Evolutionary conservation across 1,140 invertebrate species (phyloP), one percentile per base, ranked within the genome.

Genomic region (Leptoteleia sp.): DNA sequence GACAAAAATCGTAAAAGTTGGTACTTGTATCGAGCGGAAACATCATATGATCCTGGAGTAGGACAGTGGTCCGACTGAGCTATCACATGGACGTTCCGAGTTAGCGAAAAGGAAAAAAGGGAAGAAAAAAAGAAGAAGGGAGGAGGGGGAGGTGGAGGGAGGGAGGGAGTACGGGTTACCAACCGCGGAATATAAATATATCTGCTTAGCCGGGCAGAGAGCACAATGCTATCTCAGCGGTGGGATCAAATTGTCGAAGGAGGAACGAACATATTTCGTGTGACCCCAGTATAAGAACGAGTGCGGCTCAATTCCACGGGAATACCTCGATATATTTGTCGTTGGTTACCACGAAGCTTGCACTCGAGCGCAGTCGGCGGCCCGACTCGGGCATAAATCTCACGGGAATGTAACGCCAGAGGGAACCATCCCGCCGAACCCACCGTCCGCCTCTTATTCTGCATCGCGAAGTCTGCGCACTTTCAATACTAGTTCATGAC

Each of bases 261-360:
- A 85, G 79, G 83, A 84, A 87, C 83, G 82, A 87, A 86, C 85
- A 87, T 87, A 87, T 87, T 86, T 87, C 78, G 83, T 81, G 79
- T 87, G 85, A 87, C 86, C 85, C 83, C 82, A 79, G 76, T 82
- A 85, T 82, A 82, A 84, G 81, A 81, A 82, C 64, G 79, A 75
- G 72, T 71, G 76, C 62, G 71, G 85, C 83, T 88, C 85, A 87
- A 87, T 88, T 86, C 87, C 85, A 85, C 73, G 62, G 77, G 80
- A 87, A 87, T 88, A 87, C 84, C 84, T 87, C 85, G 85, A 88
- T 88, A 88, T 85, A 88, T 88, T 88, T 87, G 87, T 88, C 85
- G 84, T 84, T 82, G 79, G 75, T 72, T 80, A 73, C 77, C 77
- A 78, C 73, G 67, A 65, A 68, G 71, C 67, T 73, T 76, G 70